Evolutionary conservation across 2,888 invertebrate species (phyloP), one percentile per base, ranked within the genome.

Genomic region (Pyralis farinalis): DNA sequence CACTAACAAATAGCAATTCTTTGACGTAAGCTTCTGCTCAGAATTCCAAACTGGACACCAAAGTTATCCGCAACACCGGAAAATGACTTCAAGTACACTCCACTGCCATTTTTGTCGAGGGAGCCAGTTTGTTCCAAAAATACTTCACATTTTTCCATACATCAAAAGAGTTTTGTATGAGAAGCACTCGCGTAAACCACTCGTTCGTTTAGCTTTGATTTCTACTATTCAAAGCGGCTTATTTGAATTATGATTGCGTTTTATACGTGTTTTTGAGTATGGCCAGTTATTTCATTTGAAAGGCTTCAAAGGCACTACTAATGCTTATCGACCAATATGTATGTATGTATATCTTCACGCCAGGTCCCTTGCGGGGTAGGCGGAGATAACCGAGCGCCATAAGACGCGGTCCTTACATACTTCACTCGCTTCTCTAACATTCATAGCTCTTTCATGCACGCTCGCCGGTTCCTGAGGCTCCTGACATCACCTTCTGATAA

Each of bases 151-250:
- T 50, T 60, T 53, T 53, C 49, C 56, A 54, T 51, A 53, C 59
- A 65, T 68, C 68, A 66, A 66, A 65, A 63, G 63, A 42, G 10
- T 46, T 49, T 50, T 53, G 42, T 52, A 37, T 42, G 37, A 35
- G 37, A 38, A 39, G 41, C 55, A 49, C 66, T 66, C 52, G 43
- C 46, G 44, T 47, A 40, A 39, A 44, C 48, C 55, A 53, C 57
- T 55, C 16, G 32, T 49, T 45, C 42, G 28, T 43, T 44, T 35
- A 37, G 48, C 53, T 55, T 58, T 58, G 55, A 55, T 37, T 44
- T 36, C 34, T 30, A 47, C 38, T 45, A 49, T 33, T 41, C 38
- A 49, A 53, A 51, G 40, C 36, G 43, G 20, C 42, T 43, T 47
- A 51, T 48, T n/a, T 41, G 51, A 50, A 51, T 49, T 53, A 44